Percentiles rank a stretch among this genome's conserved stretches.
These are phyloP conservation scores for Cryptotis parvus DNA, from an alignment of 2,113 vertebrate genomes.

Conservation along the genomic window DNA sequence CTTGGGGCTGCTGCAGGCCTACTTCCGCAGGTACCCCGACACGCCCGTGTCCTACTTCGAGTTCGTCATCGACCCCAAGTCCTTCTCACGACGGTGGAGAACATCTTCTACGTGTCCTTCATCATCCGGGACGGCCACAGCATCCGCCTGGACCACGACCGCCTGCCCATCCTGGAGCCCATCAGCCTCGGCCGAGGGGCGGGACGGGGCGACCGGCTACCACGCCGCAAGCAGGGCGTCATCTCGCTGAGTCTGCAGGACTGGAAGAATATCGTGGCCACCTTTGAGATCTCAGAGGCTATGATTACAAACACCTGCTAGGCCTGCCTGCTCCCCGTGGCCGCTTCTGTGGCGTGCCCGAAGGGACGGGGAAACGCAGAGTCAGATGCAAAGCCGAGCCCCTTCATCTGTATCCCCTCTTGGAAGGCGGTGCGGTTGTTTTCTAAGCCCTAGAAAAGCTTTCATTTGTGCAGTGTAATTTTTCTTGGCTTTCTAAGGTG, in stretches of 20 bases:
- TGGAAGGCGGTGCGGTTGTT: constrained; percentile 45
- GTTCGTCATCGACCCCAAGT: constrained; percentile 95
- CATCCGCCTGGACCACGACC: constrained; percentile 75
- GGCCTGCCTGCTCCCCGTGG: too few relatives aligned
- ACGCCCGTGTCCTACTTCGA: constrained; percentile 95
- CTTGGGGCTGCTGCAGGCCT: constrained; percentile 90
- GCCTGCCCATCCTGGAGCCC: constrained; percentile 74
- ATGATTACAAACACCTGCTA: constrained; percentile 65
- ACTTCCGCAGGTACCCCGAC: constrained; percentile 89
- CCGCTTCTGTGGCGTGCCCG: too few relatives aligned
- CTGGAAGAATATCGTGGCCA: constrained; percentile 79
- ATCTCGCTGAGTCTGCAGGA: constrained; percentile 80
- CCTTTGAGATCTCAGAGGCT: constrained; percentile 79
- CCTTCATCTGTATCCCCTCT: neutral
- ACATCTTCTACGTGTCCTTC: constrained; percentile 97
- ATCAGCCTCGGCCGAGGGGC: constrained; percentile 16
- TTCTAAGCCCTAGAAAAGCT: constrained; percentile 31
- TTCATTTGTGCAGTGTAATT: constrained; percentile 47
- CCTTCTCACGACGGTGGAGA: constrained; percentile 96
- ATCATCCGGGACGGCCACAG: constrained; percentile 90
- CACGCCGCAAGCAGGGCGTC: constrained; percentile 68
- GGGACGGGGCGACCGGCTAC: constrained; percentile 32
- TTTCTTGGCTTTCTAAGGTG: constrained; percentile 53
- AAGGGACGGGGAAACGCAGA: neutral
- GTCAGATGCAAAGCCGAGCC: constrained; percentile 6